Percentiles rank a stretch among this genome's conserved stretches.
Evolutionary conservation across 1,140 invertebrate genomes (phyloP).

Genomic region (Formica exsecta): DNA sequence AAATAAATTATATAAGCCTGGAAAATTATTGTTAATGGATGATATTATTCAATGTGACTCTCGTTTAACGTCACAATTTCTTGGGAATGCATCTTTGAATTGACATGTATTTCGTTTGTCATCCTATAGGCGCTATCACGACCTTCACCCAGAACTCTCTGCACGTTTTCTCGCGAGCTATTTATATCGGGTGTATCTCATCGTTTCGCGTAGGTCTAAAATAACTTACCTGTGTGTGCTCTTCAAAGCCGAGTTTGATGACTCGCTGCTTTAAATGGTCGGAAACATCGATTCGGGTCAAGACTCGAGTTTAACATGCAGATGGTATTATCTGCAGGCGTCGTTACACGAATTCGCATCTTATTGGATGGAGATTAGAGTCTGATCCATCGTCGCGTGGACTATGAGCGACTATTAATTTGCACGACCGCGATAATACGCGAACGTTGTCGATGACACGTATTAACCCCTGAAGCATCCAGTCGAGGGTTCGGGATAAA

Average conservation of each 20-base stretch:
- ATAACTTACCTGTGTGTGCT: background rate
- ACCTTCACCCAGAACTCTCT: slow-evolving; percentile 73
- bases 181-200: slow-evolving; percentile 50
- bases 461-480: too few species aligned
- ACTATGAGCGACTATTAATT: slow-evolving; percentile 47
- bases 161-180: slow-evolving; percentile 20
- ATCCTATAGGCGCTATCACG: background rate
- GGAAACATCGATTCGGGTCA: slow-evolving; percentile 29
- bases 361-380: slow-evolving; percentile 45
- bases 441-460: too few species aligned
- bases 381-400: slow-evolving; percentile 7
- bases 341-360: background rate
- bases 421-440: background rate
- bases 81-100: background rate
- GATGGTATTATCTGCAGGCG: slow-evolving; percentile 18
- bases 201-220: slow-evolving; percentile 16
- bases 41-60: background rate
- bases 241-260: slow-evolving; percentile 37
- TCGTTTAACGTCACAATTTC: background rate
- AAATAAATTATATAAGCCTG: background rate
- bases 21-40: background rate
- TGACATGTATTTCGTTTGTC: background rate
- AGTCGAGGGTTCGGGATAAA: too few species aligned
- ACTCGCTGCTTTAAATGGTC: background rate
- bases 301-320: slow-evolving; percentile 1